Conservation (phyloP, 2,888 invertebrate genomes). For the Hipparchia semele region DNA sequence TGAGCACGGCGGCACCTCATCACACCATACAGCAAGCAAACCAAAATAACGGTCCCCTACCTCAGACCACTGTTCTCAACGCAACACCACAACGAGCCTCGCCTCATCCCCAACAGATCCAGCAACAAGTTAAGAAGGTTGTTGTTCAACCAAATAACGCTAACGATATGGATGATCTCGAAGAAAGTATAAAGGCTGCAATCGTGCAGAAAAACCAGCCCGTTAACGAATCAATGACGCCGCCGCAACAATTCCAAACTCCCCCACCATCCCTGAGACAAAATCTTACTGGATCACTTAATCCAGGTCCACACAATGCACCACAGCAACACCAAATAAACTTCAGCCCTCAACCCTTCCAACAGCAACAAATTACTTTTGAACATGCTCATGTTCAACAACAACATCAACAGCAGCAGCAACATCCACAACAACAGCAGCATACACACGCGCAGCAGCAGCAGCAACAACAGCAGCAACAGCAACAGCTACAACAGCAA, state of each 20-base stretch:
- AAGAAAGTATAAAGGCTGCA: slow-evolving; percentile 80
- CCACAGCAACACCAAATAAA: slow-evolving; percentile 54
- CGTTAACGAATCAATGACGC: slow-evolving; percentile 54
- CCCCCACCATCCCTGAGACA: slow-evolving; percentile 61
- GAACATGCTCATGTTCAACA: slow-evolving; percentile 60
- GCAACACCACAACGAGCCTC: slow-evolving; percentile 58
- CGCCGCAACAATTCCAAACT: slow-evolving; percentile 62
- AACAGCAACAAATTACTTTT: slow-evolving; percentile 56
- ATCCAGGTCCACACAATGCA: slow-evolving; percentile 36
- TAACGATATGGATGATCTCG: slow-evolving; percentile 78
- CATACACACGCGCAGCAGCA: slow-evolving; percentile 46
- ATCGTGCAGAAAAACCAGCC: slow-evolving; percentile 71
- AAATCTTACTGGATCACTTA: slow-evolving; percentile 45
- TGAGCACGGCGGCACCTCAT: slow-evolving; percentile 56
- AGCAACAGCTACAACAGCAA: slow-evolving; percentile 55
- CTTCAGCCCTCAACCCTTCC: slow-evolving; percentile 58
- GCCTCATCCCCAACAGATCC: slow-evolving; percentile 53
- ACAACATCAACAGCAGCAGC: slow-evolving; percentile 61
- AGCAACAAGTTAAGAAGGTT: slow-evolving; percentile 66
- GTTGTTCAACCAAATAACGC: slow-evolving; percentile 75
- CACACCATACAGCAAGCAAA: slow-evolving; percentile 55
- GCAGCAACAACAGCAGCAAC: slow-evolving; percentile 57
- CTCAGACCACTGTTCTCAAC: slow-evolving; percentile 56
- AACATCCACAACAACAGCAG: slow-evolving; percentile 57
- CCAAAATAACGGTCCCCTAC: slow-evolving; percentile 60